Conservation (phyloP, 1,140 invertebrate genomes). For the Popillia japonica region DNA sequence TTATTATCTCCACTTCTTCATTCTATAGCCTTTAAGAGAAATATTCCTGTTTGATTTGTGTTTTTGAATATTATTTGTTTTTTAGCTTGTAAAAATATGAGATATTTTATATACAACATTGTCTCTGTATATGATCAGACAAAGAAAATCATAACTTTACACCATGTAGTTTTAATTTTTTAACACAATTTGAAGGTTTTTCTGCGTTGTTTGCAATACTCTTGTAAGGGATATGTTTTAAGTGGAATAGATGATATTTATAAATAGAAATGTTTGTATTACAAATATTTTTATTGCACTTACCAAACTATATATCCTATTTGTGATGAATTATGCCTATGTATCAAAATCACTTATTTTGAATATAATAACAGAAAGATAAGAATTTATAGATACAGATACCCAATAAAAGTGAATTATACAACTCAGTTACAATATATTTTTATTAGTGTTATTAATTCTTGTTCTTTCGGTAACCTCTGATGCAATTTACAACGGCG, state of each 20-base stretch:
- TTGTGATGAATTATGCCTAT: conserved; percentile 32
- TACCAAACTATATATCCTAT: conserved; percentile 31
- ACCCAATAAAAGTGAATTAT: conserved; percentile 17
- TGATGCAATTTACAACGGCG: too few species aligned
- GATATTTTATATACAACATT: conserved; percentile 29
- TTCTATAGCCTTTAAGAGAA: conserved; percentile 16
- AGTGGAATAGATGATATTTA: conserved; percentile 35
- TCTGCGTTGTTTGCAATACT: conserved; percentile 15
- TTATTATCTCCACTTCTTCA: conserved; percentile 14
- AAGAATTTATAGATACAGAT: conserved; percentile 10
- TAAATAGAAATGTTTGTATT: conserved; percentile 38
- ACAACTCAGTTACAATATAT: not conserved
- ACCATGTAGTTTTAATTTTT: conserved; percentile 21
- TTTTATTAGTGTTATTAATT: not conserved
- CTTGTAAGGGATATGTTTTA: conserved; percentile 35
- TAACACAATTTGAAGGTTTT: not conserved
- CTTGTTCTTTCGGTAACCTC: not conserved
- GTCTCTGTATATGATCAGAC: conserved; percentile 19
- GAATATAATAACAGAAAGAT: conserved; percentile 17
- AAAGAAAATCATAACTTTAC: conserved; percentile 18
- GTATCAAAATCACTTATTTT: conserved; percentile 31
- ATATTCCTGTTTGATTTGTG: conserved; percentile 22
- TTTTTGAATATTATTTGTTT: conserved; percentile 2
- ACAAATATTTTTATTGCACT: conserved; percentile 34
- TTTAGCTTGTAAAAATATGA: conserved; percentile 29